phyloP scores from a whole-genome alignment of 1,140 invertebrate genomes.

The Heliothis virescens region DNA sequence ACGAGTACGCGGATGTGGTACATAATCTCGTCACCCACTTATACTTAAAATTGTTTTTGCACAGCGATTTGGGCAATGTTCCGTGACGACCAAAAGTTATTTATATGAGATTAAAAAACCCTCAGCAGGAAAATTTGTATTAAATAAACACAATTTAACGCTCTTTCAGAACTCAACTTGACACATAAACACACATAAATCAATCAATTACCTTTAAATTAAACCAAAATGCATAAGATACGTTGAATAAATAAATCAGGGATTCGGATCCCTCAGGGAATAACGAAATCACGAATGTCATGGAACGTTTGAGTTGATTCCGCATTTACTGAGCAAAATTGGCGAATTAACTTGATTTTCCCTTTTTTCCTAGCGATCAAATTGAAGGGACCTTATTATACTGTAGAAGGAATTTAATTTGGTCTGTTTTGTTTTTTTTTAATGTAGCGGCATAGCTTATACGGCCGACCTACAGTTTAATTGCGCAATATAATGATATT shows the following conservation, averaged over 20 bases:
- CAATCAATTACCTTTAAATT: slow-evolving; percentile 10
- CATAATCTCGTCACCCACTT: too few species aligned
- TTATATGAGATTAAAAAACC: too few species aligned
- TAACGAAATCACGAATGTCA: slow-evolving; percentile 27
- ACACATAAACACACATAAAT: slow-evolving; percentile 1
- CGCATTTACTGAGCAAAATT: slow-evolving; percentile 26
- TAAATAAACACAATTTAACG: too few species aligned
- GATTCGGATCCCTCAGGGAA: slow-evolving; percentile 2
- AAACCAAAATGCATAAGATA: slow-evolving; percentile 23
- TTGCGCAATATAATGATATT: too few species aligned
- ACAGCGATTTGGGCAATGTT: too few species aligned
- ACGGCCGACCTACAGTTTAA: too few species aligned
- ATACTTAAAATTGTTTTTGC: too few species aligned
- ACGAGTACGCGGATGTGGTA: too few species aligned
- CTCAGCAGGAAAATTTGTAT: too few species aligned
- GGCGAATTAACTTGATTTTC: slow-evolving; percentile 30
- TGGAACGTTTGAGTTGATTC: slow-evolving; percentile 24
- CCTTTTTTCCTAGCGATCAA: slow-evolving; percentile 18
- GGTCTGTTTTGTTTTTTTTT: not conserved
- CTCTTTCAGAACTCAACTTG: too few species aligned
- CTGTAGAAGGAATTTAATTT: not conserved
- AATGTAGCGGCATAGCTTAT: too few species aligned
- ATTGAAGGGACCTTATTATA: slow-evolving; percentile 22
- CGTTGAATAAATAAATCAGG: slow-evolving; percentile 16
- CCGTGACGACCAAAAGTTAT: too few species aligned